Percentiles rank a stretch among this genome's conserved stretches.
Evolutionary conservation across 2,888 invertebrate species (phyloP).

Genomic region (Caenorhabditis macrosperma): DNA sequence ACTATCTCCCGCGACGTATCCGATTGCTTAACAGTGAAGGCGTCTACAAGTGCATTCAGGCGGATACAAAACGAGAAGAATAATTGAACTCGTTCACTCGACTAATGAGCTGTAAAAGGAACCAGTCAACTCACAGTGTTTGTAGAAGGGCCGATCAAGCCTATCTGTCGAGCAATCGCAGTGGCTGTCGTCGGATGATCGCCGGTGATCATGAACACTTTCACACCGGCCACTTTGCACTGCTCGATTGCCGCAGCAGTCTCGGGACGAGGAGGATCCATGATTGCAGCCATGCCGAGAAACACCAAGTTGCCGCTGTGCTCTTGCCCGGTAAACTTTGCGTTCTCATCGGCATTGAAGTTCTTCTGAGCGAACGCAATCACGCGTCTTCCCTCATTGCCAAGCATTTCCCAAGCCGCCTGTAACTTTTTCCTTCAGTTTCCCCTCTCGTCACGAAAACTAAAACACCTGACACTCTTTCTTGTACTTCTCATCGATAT

Average conservation of each 20-base stretch:
- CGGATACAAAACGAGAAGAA: neutral
- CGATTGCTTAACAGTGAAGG: constrained; percentile 45
- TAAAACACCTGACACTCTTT: constrained; percentile 75
- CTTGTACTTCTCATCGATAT: constrained; percentile 73
- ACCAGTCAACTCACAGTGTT: constrained; percentile 5
- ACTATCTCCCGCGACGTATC: constrained; percentile 15
- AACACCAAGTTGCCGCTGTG: constrained; percentile 74
- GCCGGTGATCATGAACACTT: constrained; percentile 78
- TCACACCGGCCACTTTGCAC: constrained; percentile 79
- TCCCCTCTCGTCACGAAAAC: no score
- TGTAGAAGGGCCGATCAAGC: constrained; percentile 64
- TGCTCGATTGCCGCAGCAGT: constrained; percentile 77
- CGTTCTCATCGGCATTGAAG: constrained; percentile 70
- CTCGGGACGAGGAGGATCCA: constrained; percentile 79
- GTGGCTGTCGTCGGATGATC: constrained; percentile 79
- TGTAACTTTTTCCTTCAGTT: no score
- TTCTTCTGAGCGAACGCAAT: constrained; percentile 77
- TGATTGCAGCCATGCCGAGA: constrained; percentile 79
- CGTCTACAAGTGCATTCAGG: constrained; percentile 47
- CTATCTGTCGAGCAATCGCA: constrained; percentile 78
- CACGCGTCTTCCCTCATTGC: constrained; percentile 77
- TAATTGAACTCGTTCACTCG: neutral
- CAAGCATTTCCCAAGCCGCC: constrained; percentile 77
- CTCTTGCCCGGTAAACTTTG: constrained; percentile 62
- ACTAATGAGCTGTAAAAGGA: neutral